A percentile compares a stretch with the other conserved stretches of the same genome.
Conservation (phyloP, 37 sponge, comb jelly and placozoan species). For the Eunapius fragilis region DNA sequence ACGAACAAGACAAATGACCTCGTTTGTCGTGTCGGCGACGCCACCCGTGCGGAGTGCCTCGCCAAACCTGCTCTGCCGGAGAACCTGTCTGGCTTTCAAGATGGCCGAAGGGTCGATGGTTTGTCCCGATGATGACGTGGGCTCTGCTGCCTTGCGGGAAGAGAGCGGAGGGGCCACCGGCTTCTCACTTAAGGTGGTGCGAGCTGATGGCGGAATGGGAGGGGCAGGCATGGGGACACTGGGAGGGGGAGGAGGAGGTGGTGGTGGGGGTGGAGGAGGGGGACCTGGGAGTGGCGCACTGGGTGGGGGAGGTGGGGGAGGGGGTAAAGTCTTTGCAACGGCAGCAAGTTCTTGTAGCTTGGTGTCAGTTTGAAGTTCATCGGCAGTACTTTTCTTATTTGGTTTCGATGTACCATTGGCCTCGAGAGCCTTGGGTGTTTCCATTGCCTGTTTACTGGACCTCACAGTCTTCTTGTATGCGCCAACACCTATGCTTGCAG, state of each 20-base stretch:
- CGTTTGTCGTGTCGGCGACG: neutral
- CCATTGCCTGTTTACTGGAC: neutral
- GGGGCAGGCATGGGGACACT: neutral
- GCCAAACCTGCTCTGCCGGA: conserved; percentile 17
- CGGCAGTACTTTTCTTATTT: neutral
- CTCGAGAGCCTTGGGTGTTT: neutral
- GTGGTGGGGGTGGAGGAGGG: conserved; percentile 44
- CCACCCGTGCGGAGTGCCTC: neutral
- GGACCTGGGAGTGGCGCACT: conserved; percentile 5
- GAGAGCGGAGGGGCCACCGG: neutral
- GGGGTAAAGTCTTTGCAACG: neutral
- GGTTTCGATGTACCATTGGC: neutral
- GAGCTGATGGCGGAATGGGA: neutral
- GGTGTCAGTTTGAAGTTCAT: neutral
- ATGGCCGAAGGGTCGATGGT: conserved; percentile 23
- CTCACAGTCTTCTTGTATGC: neutral
- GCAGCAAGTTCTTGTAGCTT: neutral
- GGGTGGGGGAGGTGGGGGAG: neutral
- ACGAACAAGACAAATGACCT: conserved; percentile 4
- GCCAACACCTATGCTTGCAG: neutral
- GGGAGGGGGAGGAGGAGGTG: conserved; percentile 31
- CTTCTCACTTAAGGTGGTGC: neutral
- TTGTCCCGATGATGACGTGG: neutral
- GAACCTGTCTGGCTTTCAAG: conserved; percentile 4
- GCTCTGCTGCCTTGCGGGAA: neutral